Evolutionary conservation across 1,140 invertebrate species (phyloP), one percentile per base, ranked within the genome.

Genomic region (Carposina sasakii): DNA sequence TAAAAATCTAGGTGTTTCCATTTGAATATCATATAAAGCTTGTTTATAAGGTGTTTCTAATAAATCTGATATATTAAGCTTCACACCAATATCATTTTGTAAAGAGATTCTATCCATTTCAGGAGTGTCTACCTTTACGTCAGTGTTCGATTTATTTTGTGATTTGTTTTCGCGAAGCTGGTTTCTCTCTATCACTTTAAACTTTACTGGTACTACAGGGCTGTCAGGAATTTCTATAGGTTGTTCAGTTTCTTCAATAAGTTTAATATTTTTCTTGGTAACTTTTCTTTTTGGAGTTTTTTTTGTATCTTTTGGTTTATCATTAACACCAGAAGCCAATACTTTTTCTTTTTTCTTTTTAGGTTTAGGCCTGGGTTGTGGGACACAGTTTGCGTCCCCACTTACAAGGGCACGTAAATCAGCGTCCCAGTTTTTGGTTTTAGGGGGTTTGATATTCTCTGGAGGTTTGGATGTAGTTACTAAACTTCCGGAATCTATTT

Each of bases 21-120:
- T 83, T 66, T 83, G 79, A 20, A 83, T 81, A 56, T 83, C 77
- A 57, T 83, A 83, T 8, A 83, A 44, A 26, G 61, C 77, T 70
- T 83, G 77, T 54, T 83, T 83, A 34, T 78, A 83, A 8, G 79
- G 79, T 26, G 79, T 83, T 67, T 83, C 76, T 41, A 83, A 60
- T 33, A 81, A 60, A 23, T 83, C 77, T 13, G 79, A 81, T 57
- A 83, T 76, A 41, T 83, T 83, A 13, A 81, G 55, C 50, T 73
- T 81, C 5, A 63, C 68, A 15, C 76, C 73, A 21, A 81, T 74
- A 37, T 60, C 75, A 67, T 81, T 81, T 57, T 81, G 73, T 34
- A 79, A 58, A 3, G 67, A 68, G 13, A 76, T 47, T 44, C 66
- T 65, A 41, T 81, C 76, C 13, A 50, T 49, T 65, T 84, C 77